Percentiles rank a stretch among this genome's conserved stretches.
Conservation (phyloP, 1,140 invertebrate genomes). For the Cotesia typhae region DNA sequence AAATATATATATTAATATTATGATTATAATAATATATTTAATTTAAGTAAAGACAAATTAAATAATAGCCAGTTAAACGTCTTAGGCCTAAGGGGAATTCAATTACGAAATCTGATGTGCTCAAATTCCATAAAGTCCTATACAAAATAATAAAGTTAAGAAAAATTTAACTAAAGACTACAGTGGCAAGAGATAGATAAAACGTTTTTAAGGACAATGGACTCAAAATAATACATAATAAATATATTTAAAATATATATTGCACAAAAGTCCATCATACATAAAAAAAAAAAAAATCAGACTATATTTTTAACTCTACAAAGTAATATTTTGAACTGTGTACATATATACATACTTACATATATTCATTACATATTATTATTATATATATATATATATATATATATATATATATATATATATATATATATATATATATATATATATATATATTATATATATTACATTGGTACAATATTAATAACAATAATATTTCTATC, state of each 20-base stretch:
- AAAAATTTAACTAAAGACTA: conserved; percentile 23
- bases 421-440: conserved; percentile 38
- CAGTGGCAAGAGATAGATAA: conserved; percentile 36
- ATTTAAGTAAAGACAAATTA: conserved; percentile 33
- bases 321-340: conserved; percentile 52
- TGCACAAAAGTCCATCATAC: conserved; percentile 55
- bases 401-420: conserved; percentile 32
- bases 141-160: conserved; percentile 14
- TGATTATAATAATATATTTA: conserved; percentile 27
- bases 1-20: conserved; percentile 33
- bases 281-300: conserved; percentile 55
- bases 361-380: conserved; percentile 32
- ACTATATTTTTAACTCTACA: conserved; percentile 67
- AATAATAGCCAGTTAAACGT: conserved; percentile 32
- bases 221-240: conserved; percentile 46
- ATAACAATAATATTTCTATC: conserved; percentile 39
- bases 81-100: conserved; percentile 51
- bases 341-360: conserved; percentile 29
- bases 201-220: conserved; percentile 40
- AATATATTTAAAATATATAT: neutral
- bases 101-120: conserved; percentile 47
- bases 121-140: conserved; percentile 44
- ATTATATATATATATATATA: no score
- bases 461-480: conserved; percentile 41
- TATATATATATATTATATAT: conserved; percentile 32